phyloP scores from a whole-genome alignment of 2,888 invertebrate species.

The Ornithoptera alexandrae region DNA sequence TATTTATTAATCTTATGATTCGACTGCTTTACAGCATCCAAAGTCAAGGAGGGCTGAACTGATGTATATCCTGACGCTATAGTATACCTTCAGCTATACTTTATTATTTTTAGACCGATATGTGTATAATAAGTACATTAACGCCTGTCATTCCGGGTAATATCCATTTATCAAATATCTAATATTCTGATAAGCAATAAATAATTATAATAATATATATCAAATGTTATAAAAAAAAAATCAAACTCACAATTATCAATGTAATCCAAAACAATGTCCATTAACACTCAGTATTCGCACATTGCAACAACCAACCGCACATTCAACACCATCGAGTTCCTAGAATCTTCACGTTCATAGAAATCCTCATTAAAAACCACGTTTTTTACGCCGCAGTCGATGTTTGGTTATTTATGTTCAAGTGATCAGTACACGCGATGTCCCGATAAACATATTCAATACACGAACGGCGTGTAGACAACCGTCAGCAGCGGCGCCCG shows the following conservation, averaged over 20 bases:
- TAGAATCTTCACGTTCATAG: constrained; percentile 20
- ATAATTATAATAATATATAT: too few species aligned
- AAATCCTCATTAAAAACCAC: constrained; percentile 19
- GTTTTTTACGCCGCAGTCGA: constrained; percentile 17
- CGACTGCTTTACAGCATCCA: too few species aligned
- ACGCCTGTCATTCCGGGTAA: too few species aligned
- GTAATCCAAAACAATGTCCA: constrained; percentile 39
- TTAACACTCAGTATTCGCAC: constrained; percentile 30
- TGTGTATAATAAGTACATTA: too few species aligned
- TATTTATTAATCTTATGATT: too few species aligned
- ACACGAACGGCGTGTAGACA: constrained; percentile 37
- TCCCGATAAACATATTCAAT: constrained; percentile 9
- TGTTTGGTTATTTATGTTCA: constrained; percentile 25
- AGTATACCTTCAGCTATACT: too few species aligned
- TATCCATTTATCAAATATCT: too few species aligned
- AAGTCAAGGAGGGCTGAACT: too few species aligned
- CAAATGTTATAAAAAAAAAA: background rate
- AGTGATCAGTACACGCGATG: constrained; percentile 30
- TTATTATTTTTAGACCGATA: too few species aligned
- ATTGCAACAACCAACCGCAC: constrained; percentile 27
- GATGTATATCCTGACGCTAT: too few species aligned
- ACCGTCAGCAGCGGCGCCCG: constrained; percentile 51
- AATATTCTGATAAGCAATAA: too few species aligned
- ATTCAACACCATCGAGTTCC: constrained; percentile 17
- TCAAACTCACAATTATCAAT: constrained; percentile 15